Evolutionary conservation across 2,888 invertebrate genomes (phyloP).

Genomic region (Fabriciana adippe): DNA sequence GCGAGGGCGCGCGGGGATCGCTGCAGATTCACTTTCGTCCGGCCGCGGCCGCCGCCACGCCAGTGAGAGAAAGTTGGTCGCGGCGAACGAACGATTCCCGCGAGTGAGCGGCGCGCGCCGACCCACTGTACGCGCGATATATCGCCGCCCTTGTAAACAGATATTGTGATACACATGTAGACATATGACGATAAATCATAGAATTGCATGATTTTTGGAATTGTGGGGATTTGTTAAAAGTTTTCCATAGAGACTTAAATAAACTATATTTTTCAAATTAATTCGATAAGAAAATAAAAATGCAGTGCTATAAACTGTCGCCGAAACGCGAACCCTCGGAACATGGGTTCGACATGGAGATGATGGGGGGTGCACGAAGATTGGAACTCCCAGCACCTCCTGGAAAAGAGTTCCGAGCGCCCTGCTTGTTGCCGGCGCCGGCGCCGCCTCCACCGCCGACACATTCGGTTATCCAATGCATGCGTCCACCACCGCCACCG

Average conservation of each 20-base stretch:
- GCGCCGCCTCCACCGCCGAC: conserved; percentile 59
- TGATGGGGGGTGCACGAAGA: conserved; percentile 62
- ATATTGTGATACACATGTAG: conserved; percentile 35
- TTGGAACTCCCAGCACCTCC: conserved; percentile 76
- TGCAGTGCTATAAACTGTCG: conserved; percentile 77
- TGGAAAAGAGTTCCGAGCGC: conserved; percentile 76
- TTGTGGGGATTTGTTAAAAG: conserved; percentile 31
- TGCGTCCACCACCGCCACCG: conserved; percentile 77
- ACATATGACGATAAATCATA: conserved; percentile 32
- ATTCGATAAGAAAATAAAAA: conserved; percentile 54
- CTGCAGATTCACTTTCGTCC: conserved; percentile 82
- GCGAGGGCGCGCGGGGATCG: conserved; percentile 65
- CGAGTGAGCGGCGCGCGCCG: conserved; percentile 71
- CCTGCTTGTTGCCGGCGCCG: conserved; percentile 68
- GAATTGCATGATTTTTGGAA: conserved; percentile 24
- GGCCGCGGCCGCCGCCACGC: conserved; percentile 74
- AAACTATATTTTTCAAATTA: conserved; percentile 32
- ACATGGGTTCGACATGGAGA: conserved; percentile 63
- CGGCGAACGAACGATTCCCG: conserved; percentile 80
- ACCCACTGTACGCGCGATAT: conserved; percentile 57
- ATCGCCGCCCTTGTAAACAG: conserved; percentile 55
- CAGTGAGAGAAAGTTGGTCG: conserved; percentile 83
- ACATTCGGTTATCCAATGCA: conserved; percentile 79
- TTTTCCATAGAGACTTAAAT: conserved; percentile 29
- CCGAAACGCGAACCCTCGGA: conserved; percentile 73